A percentile compares a stretch with the other conserved stretches of the same genome.
These are phyloP conservation scores for Oryzias curvinotus DNA, from an alignment of 2,113 vertebrate genomes.

Conservation along the genomic window DNA sequence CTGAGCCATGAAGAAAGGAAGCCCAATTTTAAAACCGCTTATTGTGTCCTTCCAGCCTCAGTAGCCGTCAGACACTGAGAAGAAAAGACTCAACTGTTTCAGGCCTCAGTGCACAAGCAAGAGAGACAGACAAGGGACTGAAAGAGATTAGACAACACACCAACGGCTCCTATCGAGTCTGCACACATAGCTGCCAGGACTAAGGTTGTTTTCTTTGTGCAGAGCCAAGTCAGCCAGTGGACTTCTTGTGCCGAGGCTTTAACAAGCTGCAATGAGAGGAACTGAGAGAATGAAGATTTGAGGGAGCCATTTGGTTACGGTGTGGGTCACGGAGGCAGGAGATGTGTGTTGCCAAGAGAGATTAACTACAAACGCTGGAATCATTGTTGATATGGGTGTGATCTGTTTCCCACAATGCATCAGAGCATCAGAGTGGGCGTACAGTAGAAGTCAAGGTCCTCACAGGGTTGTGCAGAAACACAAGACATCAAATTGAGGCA, in stretches of 20 bases:
- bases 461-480: conserved; percentile 69
- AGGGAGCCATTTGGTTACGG: conserved; percentile 69
- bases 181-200: conserved; percentile 65
- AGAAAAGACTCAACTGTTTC: conserved; percentile 70
- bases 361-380: conserved; percentile 74
- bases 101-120: conserved; percentile 65
- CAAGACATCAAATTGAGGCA: conserved; percentile 61
- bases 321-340: conserved; percentile 62
- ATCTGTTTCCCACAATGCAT: conserved; percentile 75
- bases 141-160: conserved; percentile 76
- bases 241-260: conserved; percentile 56
- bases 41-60: conserved; percentile 73
- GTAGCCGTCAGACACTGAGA: conserved; percentile 69
- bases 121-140: conserved; percentile 60
- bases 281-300: conserved; percentile 53
- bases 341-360: conserved; percentile 70
- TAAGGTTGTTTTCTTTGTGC: conserved; percentile 71
- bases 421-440: conserved; percentile 62
- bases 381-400: conserved; percentile 75
- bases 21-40: conserved; percentile 73
- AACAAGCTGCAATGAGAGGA: conserved; percentile 39
- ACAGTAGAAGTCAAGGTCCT: conserved; percentile 68
- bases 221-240: conserved; percentile 55
- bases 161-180: conserved; percentile 59
- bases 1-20: conserved; percentile 67